Base-by-base conservation (phyloP, 1,140 invertebrate genomes). In the Maconellicoccus hirsutus region DNA sequence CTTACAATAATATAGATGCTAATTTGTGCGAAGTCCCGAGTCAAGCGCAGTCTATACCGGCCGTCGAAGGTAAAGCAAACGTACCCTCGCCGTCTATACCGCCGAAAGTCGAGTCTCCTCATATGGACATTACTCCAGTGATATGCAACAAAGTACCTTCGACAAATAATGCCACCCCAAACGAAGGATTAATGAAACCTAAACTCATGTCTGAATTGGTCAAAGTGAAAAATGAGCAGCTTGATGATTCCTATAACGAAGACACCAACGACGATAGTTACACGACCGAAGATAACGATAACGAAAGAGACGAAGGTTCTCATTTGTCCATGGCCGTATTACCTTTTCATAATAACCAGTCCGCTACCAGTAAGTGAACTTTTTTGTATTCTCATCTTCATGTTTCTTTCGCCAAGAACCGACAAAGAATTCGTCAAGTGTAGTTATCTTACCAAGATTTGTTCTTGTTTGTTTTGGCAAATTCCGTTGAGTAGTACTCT, bases 1-100 rank as follows among this genome's bases (percentile, higher is more conserved):
- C 73, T 26, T 66, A 66, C 61, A 73, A 73, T 72, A 69, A 71
- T 63, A 59, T 73, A 70, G 73, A 73, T 42, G 71, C 71, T 16
- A 73, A 71, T 72, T 69, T 71, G 21, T 52, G 33, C 19, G 70
- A 70, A 42, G 70, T 70, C 19, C 73, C 73, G 26, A 71, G 69
- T 70, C 73, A 70, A 19, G 52, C 73, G 27, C 70, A 70, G 26
- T 69, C 73, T 6, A 71, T 71, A 59, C 71, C 71, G 69, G 71
- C 71, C 26, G 27, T 69, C 4, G 73, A 73, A 42, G 70, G 70
- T 25, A 73, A 73, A 59, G 73, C 73, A 29, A 73, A 71, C 42
- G 69, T 71, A 61, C 73, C 73, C 22, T 73, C 71, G 69, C 73
- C 71, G 25, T 69, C 73, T 38, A 33, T 73, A 2, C 71, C 71